Conservation (phyloP, 2,888 invertebrate genomes). For the Lithophane socia region DNA sequence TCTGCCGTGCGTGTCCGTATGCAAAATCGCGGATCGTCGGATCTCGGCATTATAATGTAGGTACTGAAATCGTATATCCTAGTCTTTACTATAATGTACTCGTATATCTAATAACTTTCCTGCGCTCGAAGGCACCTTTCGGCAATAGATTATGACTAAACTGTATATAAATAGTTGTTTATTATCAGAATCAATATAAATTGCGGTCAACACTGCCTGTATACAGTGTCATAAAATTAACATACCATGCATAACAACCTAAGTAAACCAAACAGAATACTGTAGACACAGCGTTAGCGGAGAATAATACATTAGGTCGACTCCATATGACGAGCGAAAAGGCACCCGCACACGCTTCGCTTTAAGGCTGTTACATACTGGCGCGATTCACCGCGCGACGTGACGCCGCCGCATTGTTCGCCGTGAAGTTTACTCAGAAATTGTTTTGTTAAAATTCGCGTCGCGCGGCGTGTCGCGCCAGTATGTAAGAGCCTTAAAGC, state of each 20-base stretch:
- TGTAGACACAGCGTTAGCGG: background rate
- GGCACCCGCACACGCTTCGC: background rate
- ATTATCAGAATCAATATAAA: constrained; percentile 5
- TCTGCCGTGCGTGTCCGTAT: too few species aligned
- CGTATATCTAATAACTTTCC: too few species aligned
- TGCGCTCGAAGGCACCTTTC: background rate
- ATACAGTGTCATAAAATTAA: constrained; percentile 12
- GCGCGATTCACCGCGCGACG: too few species aligned
- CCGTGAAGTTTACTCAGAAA: too few species aligned
- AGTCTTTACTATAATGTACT: too few species aligned
- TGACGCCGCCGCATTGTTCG: too few species aligned
- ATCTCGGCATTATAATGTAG: too few species aligned
- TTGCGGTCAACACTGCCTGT: constrained; percentile 1
- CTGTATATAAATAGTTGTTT: constrained; percentile 11
- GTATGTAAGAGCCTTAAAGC: background rate
- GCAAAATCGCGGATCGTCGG: too few species aligned
- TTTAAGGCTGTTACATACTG: too few species aligned
- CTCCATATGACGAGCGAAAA: too few species aligned
- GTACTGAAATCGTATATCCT: background rate
- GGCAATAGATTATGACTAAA: background rate
- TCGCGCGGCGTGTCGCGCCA: too few species aligned
- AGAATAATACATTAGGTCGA: background rate
- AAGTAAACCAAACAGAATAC: constrained; percentile 8
- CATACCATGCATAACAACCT: background rate
- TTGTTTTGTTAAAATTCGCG: too few species aligned